Evolutionary conservation across 64 coral and sea anemone species (phyloP).

Genomic region (Pocillopora damicornis): DNA sequence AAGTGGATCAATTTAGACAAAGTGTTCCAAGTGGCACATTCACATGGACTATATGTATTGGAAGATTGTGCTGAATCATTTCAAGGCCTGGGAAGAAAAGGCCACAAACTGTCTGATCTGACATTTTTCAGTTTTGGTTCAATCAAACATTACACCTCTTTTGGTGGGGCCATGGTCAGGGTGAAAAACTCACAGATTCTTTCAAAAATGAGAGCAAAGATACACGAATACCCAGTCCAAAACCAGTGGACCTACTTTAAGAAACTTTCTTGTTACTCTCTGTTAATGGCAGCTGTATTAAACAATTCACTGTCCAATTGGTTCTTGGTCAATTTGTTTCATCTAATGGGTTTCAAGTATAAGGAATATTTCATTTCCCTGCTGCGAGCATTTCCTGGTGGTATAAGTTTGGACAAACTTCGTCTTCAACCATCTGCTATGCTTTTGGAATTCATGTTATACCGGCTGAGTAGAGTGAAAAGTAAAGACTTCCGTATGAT

Average conservation of each 20-base stretch:
- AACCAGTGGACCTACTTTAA: constrained; percentile 57
- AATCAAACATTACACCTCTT: constrained; percentile 81
- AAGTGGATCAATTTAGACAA: constrained; percentile 82
- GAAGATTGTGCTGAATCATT: constrained; percentile 99
- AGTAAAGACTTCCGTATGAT: constrained; percentile 60
- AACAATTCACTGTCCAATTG: constrained; percentile 43
- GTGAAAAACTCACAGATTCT: constrained; percentile 67
- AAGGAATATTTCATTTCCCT: constrained; percentile 76
- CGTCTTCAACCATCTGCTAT: constrained; percentile 74
- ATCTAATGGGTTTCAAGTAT: constrained; percentile 61
- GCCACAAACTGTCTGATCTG: constrained; percentile 72
- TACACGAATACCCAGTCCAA: constrained; percentile 67
- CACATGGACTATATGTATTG: constrained; percentile 60
- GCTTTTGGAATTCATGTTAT: constrained; percentile 75
- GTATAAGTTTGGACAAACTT: constrained; percentile 40
- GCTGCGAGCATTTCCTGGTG: constrained; percentile 80
- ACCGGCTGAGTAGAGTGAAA: constrained; percentile 44
- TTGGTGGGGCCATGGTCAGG: constrained; percentile 82
- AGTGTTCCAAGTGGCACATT: constrained; percentile 55
- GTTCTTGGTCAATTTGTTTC: constrained; percentile 36
- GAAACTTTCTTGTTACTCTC: constrained; percentile 74
- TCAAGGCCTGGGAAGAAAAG: constrained; percentile 81
- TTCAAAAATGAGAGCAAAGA: constrained; percentile 74
- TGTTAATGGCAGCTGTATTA: constrained; percentile 58
- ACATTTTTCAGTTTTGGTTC: constrained; percentile 93